These are phyloP conservation scores for Momotus momota DNA, from an alignment of 2,797 vertebrate species.

Conservation along the genomic window DNA sequence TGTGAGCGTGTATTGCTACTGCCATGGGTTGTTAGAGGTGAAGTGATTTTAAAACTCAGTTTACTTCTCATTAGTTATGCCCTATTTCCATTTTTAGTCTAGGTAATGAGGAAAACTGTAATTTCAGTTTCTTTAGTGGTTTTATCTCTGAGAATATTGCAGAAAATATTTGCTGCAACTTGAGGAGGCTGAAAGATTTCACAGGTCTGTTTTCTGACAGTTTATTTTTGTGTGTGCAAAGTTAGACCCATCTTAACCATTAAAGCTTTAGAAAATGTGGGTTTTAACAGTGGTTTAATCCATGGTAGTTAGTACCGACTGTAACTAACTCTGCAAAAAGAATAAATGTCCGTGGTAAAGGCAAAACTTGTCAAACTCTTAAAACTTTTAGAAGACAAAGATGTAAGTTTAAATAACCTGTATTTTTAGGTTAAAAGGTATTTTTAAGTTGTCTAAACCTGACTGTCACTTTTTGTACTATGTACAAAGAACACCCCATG, in stretches of 20 bases:
- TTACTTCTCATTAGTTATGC: constrained; percentile 39
- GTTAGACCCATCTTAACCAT: neutral
- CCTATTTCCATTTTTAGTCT: constrained; percentile 31
- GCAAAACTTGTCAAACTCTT: neutral
- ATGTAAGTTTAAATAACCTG: neutral
- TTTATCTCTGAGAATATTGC: neutral
- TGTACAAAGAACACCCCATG: neutral
- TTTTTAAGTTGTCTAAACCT: constrained; percentile 9
- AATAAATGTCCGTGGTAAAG: neutral
- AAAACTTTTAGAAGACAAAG: neutral
- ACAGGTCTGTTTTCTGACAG: neutral
- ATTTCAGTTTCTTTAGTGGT: constrained; percentile 12
- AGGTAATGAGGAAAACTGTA: constrained; percentile 16
- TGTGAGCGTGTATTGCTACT: neutral
- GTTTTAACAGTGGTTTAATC: neutral
- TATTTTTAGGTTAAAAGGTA: neutral
- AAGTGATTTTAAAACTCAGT: constrained; percentile 54
- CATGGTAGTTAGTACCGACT: neutral
- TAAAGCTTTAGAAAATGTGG: neutral
- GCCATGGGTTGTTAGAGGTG: constrained; percentile 6
- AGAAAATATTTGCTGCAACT: neutral
- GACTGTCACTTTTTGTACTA: neutral
- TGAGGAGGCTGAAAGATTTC: neutral
- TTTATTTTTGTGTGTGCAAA: neutral
- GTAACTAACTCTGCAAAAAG: neutral